phyloP scores from a whole-genome alignment of 1,140 invertebrate genomes.

The Megalonaias nervosa region DNA sequence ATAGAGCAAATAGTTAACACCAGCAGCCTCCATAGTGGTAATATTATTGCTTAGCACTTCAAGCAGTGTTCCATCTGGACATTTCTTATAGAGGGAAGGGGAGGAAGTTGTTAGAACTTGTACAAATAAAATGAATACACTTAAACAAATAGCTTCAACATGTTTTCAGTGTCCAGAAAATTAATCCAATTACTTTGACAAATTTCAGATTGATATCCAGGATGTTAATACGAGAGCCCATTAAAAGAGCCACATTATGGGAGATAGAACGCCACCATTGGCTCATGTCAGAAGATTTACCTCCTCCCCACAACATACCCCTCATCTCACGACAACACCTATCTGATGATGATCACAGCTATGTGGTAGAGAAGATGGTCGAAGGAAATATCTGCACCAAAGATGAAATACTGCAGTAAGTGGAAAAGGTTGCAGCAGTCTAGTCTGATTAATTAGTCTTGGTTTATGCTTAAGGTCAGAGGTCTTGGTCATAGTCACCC shows the following conservation, averaged over 20 bases:
- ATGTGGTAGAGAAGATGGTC: conserved; percentile 97
- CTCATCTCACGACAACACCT: conserved; percentile 87
- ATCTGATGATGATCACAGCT: conserved; percentile 91
- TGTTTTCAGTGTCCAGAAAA: no score
- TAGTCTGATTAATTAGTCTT: no score
- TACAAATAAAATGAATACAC: no score
- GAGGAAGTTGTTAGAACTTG: no score
- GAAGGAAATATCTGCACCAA: conserved; percentile 93
- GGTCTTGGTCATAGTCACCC: no score
- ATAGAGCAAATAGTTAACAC: no score
- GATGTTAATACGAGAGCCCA: conserved; percentile 95
- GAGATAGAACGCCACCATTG: conserved; percentile 93
- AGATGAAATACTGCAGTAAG: conserved; percentile 83
- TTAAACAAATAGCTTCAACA: no score
- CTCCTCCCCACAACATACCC: conserved; percentile 74
- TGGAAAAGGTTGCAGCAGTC: background rate
- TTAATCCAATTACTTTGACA: background rate
- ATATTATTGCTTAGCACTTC: no score
- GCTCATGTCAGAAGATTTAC: conserved; percentile 68
- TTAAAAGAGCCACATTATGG: conserved; percentile 88
- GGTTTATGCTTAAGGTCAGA: no score
- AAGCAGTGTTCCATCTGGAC: no score
- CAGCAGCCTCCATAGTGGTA: no score
- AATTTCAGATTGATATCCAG: conserved; percentile 84
- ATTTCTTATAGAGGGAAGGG: no score